Evolutionary conservation across 1,140 invertebrate genomes (phyloP), one percentile per base, ranked within the genome.

Genomic region (Phenacoccus solenopsis): DNA sequence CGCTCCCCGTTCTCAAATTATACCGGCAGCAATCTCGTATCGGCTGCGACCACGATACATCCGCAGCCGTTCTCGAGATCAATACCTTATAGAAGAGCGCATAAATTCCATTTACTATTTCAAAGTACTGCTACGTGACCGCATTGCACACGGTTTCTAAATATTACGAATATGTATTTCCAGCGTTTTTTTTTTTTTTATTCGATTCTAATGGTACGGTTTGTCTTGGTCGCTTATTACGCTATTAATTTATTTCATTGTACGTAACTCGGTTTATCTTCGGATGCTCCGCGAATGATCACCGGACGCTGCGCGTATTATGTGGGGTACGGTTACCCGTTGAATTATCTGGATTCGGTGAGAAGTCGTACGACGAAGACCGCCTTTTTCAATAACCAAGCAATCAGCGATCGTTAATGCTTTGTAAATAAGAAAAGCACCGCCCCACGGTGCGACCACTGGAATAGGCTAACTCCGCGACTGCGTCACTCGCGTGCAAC

Each of bases 251-350:
- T 49, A 49, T 49, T 4, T 49, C 38, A 16, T 49, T 49, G 13
- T 49, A 49, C 38, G 38, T 49, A 49, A 49, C 38, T 49, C 38
- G 38, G 38, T 49, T 49, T 49, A 49, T 49, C 38, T 49, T 49
- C 38, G 38, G 38, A 16, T 49, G 38, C 16, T 49, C 3, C 3
- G 38, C 38, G 4, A 4, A 16, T 16, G 38, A 49, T 49, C 38
- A 49, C 12, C 38, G 16, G 38, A 49, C 38, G 38, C 12, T n/a
- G 16, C 20, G 13, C 20, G 13, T 49, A 49, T 49, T 9, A 49
- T 9, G 38, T 49, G 38, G 38, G 38, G 38, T 49, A 49, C 38
- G 30, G 30, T 5, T 32, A 49, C 38, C 38, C 38, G 38, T 49
- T 49, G 12, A 49, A 49, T 49, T 49, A 49, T 49, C 38, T 49